Evolutionary conservation across 2,797 vertebrate species (phyloP).

Genomic region (Melanotaenia boesemani): DNA sequence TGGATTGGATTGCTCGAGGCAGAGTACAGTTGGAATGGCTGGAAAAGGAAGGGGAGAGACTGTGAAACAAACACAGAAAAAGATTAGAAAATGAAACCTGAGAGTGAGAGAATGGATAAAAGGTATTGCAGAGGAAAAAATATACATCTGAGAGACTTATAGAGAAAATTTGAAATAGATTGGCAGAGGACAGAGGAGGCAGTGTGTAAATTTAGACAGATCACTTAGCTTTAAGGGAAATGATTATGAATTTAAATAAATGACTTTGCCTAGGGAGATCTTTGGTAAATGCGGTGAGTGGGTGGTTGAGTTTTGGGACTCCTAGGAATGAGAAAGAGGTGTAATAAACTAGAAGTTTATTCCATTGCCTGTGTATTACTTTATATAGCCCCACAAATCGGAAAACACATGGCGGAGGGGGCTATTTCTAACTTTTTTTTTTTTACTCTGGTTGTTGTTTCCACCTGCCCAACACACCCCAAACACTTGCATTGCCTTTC

Average conservation of each 20-base stretch:
- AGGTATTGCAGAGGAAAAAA: slow-evolving; percentile 41
- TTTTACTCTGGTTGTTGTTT: no score
- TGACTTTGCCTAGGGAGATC: slow-evolving; percentile 61
- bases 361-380: slow-evolving; percentile 16
- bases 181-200: slow-evolving; percentile 33
- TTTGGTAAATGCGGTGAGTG: slow-evolving; percentile 57
- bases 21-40: slow-evolving; percentile 53
- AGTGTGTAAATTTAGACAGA: slow-evolving; percentile 72
- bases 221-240: slow-evolving; percentile 69
- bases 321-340: slow-evolving; percentile 21
- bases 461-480: no score
- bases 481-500: no score
- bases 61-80: slow-evolving; percentile 51
- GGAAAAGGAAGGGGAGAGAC: slow-evolving; percentile 31
- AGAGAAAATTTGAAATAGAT: slow-evolving; percentile 53
- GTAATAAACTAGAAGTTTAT: slow-evolving; percentile 35
- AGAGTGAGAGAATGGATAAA: slow-evolving; percentile 60
- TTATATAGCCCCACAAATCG: slow-evolving; percentile 19
- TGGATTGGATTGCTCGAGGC: slow-evolving; percentile 73
- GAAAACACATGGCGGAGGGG: not conserved
- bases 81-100: slow-evolving; percentile 59
- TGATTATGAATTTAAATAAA: slow-evolving; percentile 75
- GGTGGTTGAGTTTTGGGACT: slow-evolving; percentile 60
- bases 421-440: not conserved
- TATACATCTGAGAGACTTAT: slow-evolving; percentile 68